phyloP scores from a whole-genome alignment of 2,797 vertebrate genomes.

The Hafferia zeledoni region DNA sequence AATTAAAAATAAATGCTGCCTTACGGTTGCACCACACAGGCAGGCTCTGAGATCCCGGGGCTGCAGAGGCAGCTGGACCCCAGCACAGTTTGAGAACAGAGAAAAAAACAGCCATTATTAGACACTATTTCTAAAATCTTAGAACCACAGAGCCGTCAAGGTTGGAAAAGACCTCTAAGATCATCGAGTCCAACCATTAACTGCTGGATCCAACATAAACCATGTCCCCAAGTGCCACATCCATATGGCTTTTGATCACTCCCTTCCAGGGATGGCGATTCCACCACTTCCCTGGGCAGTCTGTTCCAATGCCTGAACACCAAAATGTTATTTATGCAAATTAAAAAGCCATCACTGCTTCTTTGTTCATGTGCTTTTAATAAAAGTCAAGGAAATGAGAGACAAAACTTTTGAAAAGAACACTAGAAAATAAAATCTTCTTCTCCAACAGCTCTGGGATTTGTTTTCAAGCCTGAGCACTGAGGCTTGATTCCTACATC shows the following conservation, averaged over 20 bases:
- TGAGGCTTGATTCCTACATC: not conserved
- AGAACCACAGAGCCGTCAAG: rapidly evolving
- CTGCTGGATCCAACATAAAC: not conserved
- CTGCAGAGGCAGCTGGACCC: not conserved
- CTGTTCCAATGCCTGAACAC: not conserved
- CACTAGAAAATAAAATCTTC: not conserved
- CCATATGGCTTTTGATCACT: not conserved
- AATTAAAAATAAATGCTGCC: not conserved
- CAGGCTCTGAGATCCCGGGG: not conserved
- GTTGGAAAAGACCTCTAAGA: not conserved
- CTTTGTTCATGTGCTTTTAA: not conserved
- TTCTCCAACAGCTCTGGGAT: not conserved
- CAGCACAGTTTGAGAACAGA: not conserved
- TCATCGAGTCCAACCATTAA: rapidly evolving
- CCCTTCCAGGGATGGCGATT: not conserved
- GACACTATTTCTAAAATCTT: not conserved
- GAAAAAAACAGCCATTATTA: not conserved
- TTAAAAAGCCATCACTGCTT: not conserved
- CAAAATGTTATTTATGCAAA: not conserved
- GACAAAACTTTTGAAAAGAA: not conserved
- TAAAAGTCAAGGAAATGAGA: not conserved
- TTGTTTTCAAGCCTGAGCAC: conserved; percentile 7
- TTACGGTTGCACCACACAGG: not conserved
- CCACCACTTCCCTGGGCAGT: not conserved
- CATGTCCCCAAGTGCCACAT: not conserved